These are phyloP conservation scores for Mormyrops boulengeri DNA, from an alignment of 2,797 vertebrate genomes.

Conservation along the genomic window DNA sequence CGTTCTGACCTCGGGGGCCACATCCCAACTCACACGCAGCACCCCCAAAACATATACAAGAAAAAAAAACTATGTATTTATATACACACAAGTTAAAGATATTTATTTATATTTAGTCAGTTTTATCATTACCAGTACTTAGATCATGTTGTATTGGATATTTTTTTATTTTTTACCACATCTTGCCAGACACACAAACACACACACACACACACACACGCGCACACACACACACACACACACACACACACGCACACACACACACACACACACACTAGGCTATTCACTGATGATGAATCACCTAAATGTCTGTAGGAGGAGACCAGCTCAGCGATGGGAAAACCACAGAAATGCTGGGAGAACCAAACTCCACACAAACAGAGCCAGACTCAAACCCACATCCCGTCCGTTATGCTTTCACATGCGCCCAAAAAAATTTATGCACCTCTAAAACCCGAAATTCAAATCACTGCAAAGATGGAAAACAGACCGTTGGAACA, in stretches of 20 bases:
- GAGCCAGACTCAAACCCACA: background rate
- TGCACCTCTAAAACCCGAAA: background rate
- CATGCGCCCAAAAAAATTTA: background rate
- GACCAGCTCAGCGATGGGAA: background rate
- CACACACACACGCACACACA: background rate
- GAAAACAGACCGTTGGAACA: background rate
- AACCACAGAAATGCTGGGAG: background rate
- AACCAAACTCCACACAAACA: background rate
- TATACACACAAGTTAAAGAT: background rate
- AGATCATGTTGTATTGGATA: background rate
- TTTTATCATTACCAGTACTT: background rate
- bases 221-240: background rate
- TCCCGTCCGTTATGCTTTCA: background rate
- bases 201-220: background rate
- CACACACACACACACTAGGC: background rate
- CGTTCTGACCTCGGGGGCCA: background rate
- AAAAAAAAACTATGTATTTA: background rate
- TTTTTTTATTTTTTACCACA: background rate
- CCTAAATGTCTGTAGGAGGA: background rate
- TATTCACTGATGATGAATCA: background rate
- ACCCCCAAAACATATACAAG: background rate
- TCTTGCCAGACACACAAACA: background rate
- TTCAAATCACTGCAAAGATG: background rate
- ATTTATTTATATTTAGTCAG: background rate
- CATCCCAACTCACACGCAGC: background rate